Evolutionary conservation across 1,140 invertebrate species (phyloP).

Genomic region (Melanaphis sacchari): DNA sequence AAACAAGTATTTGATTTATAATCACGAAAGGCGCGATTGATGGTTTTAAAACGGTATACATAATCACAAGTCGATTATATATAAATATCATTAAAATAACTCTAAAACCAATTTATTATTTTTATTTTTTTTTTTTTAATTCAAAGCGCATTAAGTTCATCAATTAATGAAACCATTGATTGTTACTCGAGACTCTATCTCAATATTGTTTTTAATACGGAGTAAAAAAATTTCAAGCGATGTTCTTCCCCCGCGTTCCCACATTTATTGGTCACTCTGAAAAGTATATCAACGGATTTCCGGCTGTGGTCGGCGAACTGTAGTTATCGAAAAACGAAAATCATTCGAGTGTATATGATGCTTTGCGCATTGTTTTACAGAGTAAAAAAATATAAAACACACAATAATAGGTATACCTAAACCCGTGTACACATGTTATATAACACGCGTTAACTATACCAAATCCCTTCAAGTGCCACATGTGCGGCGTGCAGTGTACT

Average conservation of each 20-base stretch:
- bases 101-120: neutral
- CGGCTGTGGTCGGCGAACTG: neutral
- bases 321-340: slow-evolving; percentile 11
- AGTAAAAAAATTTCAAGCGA: neutral
- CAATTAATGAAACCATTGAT: neutral
- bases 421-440: neutral
- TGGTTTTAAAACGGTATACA: neutral
- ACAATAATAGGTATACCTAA: neutral
- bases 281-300: neutral
- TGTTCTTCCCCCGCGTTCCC: neutral
- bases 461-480: neutral
- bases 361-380: neutral
- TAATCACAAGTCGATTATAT: neutral
- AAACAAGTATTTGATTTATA: neutral
- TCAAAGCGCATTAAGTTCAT: neutral
- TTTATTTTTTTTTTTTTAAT: neutral
- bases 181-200: neutral
- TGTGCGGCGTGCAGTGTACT: neutral
- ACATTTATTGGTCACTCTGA: neutral
- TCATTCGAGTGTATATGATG: neutral
- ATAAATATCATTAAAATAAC: neutral
- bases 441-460: neutral
- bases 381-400: neutral
- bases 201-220: neutral
- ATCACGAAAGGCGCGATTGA: neutral